Conservation (phyloP, 2,797 vertebrate species). For the Gobio occitaniae region DNA sequence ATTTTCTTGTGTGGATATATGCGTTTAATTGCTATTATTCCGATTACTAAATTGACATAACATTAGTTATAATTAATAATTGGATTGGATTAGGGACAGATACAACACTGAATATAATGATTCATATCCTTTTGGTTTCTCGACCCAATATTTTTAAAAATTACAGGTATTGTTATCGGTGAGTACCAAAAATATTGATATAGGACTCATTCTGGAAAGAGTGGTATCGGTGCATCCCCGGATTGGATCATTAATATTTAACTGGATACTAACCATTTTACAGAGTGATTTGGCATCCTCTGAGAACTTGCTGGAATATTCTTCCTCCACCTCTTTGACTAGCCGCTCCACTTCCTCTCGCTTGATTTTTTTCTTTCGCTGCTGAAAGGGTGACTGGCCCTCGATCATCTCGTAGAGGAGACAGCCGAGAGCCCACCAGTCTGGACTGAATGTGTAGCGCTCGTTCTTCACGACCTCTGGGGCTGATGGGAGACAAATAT, state of each 20-base stretch:
- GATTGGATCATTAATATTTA: not conserved
- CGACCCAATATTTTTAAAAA: not conserved
- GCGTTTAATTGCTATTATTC: not conserved
- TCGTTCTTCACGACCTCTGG: conserved; percentile 97
- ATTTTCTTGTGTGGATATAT: not conserved
- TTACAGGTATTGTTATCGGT: not conserved
- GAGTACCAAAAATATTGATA: not conserved
- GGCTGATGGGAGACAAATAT: conserved; percentile 73
- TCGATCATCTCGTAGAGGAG: conserved; percentile 98
- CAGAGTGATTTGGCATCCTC: conserved; percentile 88
- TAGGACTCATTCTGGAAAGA: not conserved
- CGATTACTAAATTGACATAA: not conserved
- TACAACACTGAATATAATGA: not conserved
- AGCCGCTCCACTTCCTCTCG: conserved; percentile 94
- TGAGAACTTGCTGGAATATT: conserved; percentile 91
- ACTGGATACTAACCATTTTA: conserved; percentile 77
- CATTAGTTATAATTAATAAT: not conserved
- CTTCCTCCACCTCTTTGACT: conserved; percentile 91
- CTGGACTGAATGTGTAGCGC: conserved; percentile 94
- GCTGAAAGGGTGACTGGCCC: conserved; percentile 97
- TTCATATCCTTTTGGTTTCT: not conserved
- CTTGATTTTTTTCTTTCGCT: conserved; percentile 97
- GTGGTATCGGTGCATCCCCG: not conserved
- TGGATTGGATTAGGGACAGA: not conserved
- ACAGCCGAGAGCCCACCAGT: conserved; percentile 98